phyloP scores from a whole-genome alignment of 2,888 invertebrate genomes.

The Standfussiana lucernea region DNA sequence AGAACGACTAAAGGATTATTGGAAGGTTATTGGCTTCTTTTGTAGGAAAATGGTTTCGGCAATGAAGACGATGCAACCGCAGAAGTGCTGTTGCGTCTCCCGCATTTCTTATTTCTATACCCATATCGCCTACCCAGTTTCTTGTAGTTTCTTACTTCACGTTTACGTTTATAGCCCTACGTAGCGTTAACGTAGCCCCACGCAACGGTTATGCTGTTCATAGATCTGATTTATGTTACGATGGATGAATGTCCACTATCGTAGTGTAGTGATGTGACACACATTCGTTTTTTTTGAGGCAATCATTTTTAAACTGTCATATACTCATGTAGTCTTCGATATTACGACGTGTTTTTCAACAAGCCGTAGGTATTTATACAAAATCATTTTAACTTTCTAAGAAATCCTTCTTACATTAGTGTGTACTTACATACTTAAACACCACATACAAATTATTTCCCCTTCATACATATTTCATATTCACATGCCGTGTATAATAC shows the following conservation, averaged over 20 bases:
- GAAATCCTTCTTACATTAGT: background rate
- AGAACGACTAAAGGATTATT: background rate
- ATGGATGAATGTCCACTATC: background rate
- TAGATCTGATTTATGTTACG: background rate
- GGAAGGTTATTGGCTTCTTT: background rate
- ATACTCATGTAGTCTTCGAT: background rate
- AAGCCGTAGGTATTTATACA: background rate
- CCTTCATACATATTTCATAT: background rate
- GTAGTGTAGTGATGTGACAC: too few relatives aligned
- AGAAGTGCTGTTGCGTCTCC: background rate
- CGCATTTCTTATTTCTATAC: background rate
- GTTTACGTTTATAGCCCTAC: too few relatives aligned
- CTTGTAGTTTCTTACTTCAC: too few relatives aligned
- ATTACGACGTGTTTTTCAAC: background rate
- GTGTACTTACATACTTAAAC: background rate
- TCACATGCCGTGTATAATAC: too few relatives aligned
- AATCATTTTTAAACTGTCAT: background rate
- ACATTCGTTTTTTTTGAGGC: background rate
- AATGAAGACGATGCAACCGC: background rate
- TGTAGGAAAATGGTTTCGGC: background rate
- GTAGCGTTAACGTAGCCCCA: background rate
- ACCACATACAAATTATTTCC: conserved; percentile 7
- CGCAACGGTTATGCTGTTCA: background rate
- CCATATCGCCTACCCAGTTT: background rate
- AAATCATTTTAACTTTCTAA: background rate